phyloP scores from a whole-genome alignment of 2,888 invertebrate species.

The Spilosoma lubricipeda region DNA sequence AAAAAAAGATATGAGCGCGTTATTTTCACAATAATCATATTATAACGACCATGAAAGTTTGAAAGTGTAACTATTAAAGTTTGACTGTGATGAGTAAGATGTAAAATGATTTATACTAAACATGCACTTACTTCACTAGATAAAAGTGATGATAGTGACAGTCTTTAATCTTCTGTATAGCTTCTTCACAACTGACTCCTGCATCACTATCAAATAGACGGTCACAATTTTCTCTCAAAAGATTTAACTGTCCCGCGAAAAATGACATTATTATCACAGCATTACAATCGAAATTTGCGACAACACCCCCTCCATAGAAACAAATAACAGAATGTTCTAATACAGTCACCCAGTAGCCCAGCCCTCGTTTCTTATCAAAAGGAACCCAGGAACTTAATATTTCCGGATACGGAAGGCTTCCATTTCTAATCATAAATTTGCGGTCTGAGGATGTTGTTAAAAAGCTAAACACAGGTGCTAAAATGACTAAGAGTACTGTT shows the following conservation, averaged over 20 bases:
- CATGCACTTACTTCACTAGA: conserved; percentile 66
- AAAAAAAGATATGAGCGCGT: no score
- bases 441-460: conserved; percentile 54
- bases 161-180: conserved; percentile 60
- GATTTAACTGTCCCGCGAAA: conserved; percentile 73
- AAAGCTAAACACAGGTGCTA: conserved; percentile 67
- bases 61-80: not conserved
- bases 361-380: conserved; percentile 66
- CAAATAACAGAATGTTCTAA: conserved; percentile 66
- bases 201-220: conserved; percentile 56
- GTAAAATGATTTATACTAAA: not conserved
- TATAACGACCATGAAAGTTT: no score
- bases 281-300: conserved; percentile 76
- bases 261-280: conserved; percentile 76
- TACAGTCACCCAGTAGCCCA: conserved; percentile 66
- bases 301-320: conserved; percentile 75
- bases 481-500: conserved; percentile 68
- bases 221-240: conserved; percentile 68
- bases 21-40: no score
- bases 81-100: not conserved
- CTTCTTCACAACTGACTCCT: conserved; percentile 45
- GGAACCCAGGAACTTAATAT: conserved; percentile 79
- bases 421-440: conserved; percentile 57
- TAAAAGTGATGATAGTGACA: conserved; percentile 69
- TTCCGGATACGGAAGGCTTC: conserved; percentile 68